These are phyloP conservation scores for Protosalanx chinensis DNA, from an alignment of 2,797 vertebrate genomes.

Conservation along the genomic window DNA sequence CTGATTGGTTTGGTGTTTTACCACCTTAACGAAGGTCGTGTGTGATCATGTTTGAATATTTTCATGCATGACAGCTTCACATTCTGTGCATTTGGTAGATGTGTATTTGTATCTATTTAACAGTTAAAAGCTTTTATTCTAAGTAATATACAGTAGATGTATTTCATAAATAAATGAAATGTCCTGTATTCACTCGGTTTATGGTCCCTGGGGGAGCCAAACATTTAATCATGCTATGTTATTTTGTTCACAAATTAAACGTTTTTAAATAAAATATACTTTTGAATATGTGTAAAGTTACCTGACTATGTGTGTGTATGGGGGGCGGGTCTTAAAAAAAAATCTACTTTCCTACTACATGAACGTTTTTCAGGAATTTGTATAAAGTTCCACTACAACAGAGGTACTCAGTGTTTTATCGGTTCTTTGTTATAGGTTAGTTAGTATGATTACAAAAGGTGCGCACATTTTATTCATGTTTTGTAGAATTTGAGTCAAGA, in stretches of 20 bases:
- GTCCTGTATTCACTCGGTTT: too few relatives aligned
- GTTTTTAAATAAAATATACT: constrained; percentile 7
- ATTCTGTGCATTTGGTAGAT: background rate
- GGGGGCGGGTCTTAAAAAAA: too few relatives aligned
- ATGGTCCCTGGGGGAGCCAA: too few relatives aligned
- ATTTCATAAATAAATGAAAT: too few relatives aligned
- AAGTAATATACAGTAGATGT: too few relatives aligned
- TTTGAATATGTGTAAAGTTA: constrained; percentile 11
- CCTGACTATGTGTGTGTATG: background rate
- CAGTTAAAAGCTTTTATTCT: background rate
- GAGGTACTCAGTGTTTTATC: too few relatives aligned
- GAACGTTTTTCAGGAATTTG: too few relatives aligned
- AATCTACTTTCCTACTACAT: too few relatives aligned
- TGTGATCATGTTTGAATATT: constrained; percentile 1
- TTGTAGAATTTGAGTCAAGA: background rate
- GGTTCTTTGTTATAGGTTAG: background rate
- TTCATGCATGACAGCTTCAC: background rate
- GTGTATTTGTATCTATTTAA: constrained; percentile 6
- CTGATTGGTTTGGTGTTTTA: constrained; percentile 21
- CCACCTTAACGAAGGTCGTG: constrained; percentile 24
- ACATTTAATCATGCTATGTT: too few relatives aligned
- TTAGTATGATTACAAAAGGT: background rate
- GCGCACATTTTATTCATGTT: background rate
- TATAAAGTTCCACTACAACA: too few relatives aligned
- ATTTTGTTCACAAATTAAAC: too few relatives aligned